A percentile compares a stretch with the other conserved stretches of the same genome.
Conservation (phyloP, 2,888 invertebrate genomes). For the Chrysolina oricalcia region DNA sequence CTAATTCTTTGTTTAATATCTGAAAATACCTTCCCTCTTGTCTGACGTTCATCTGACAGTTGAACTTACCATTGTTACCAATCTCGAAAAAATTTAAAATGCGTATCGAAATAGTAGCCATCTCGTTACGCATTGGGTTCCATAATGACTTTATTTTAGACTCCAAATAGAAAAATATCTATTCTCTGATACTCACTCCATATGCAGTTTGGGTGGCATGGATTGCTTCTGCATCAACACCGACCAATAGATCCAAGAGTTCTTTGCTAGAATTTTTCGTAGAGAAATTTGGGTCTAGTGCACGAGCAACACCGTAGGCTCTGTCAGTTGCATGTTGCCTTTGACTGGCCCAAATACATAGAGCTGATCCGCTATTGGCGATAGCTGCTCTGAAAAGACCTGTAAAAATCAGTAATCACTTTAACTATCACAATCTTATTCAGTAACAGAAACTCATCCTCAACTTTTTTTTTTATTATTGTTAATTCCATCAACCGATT, state of each 20-base stretch:
- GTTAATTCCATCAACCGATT: too few relatives aligned
- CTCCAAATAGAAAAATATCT: not conserved
- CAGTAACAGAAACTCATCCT: too few relatives aligned
- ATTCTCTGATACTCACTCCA: constrained; percentile 20
- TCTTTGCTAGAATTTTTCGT: constrained; percentile 35
- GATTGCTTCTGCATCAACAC: constrained; percentile 39
- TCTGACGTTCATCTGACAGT: too few relatives aligned
- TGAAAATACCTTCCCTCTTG: too few relatives aligned
- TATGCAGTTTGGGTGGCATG: constrained; percentile 35
- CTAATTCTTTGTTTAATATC: too few relatives aligned
- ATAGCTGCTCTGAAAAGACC: constrained; percentile 52
- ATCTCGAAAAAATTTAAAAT: too few relatives aligned
- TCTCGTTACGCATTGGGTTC: too few relatives aligned
- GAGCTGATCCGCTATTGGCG: constrained; percentile 49
- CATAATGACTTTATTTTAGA: not conserved
- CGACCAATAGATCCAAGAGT: constrained; percentile 41
- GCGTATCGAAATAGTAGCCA: too few relatives aligned
- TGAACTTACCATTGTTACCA: too few relatives aligned
- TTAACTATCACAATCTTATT: not conserved
- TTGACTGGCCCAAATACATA: constrained; percentile 50
- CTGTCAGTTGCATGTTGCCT: constrained; percentile 35
- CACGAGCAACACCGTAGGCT: constrained; percentile 44
- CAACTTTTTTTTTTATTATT: too few relatives aligned
- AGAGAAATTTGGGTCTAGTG: constrained; percentile 40
- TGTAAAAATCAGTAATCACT: constrained; percentile 2